These are phyloP conservation scores for Bubo scandiacus DNA, from an alignment of 2,113 vertebrate genomes.

Conservation along the genomic window DNA sequence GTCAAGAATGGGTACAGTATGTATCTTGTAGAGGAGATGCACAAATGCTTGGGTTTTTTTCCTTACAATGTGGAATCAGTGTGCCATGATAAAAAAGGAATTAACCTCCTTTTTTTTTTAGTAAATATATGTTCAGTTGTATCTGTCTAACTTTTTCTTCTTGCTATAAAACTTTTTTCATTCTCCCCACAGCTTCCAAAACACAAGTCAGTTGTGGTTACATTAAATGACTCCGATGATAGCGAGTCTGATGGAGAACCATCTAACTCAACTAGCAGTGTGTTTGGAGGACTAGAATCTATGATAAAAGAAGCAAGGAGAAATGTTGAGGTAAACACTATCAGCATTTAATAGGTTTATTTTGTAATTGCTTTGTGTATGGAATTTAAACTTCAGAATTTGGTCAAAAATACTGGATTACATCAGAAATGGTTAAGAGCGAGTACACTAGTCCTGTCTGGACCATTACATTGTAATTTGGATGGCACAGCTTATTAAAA, in stretches of 20 bases:
- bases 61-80: neutral
- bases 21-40: neutral
- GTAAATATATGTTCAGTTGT: neutral
- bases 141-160: neutral
- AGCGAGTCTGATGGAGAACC: conserved; percentile 92
- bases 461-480: neutral
- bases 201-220: conserved; percentile 95
- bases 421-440: neutral
- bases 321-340: conserved; percentile 87
- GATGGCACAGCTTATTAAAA: neutral
- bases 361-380: neutral
- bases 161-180: neutral
- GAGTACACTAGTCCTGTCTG: neutral
- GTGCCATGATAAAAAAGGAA: neutral
- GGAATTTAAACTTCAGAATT: neutral
- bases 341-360: neutral
- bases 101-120: neutral
- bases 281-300: conserved; percentile 93
- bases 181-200: conserved; percentile 82
- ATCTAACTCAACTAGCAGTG: conserved; percentile 74
- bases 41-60: neutral
- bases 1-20: neutral
- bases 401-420: neutral
- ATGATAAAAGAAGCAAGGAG: conserved; percentile 98
- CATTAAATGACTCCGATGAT: conserved; percentile 91